A percentile compares a stretch with the other conserved stretches of the same genome.
These are phyloP conservation scores for Synergus umbraculus DNA, from an alignment of 2,888 invertebrate species.

Conservation along the genomic window DNA sequence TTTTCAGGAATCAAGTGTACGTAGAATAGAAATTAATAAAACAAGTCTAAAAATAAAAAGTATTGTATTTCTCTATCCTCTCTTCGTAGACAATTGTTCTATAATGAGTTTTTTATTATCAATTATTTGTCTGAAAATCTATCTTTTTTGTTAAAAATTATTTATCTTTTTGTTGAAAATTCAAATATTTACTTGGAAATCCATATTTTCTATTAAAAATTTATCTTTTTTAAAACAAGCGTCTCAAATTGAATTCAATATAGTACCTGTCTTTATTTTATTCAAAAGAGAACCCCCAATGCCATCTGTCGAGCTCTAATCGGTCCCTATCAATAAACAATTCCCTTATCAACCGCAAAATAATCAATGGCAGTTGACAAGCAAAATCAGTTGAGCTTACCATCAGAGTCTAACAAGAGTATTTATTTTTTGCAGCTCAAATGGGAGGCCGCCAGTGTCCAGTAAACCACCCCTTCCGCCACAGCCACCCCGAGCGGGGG, in stretches of 20 bases:
- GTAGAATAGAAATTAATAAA: not conserved
- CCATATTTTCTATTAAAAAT: too few species aligned
- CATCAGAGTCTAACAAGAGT: conserved; percentile 10
- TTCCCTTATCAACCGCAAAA: conserved; percentile 2
- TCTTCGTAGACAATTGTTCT: not conserved
- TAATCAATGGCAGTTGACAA: not conserved
- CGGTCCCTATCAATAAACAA: not conserved
- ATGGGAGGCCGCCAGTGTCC: conserved; percentile 75
- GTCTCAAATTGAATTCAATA: too few species aligned
- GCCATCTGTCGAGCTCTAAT: conserved; percentile 8
- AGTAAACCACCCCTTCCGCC: conserved; percentile 75
- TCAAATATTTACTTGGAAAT: too few species aligned
- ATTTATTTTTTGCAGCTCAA: conserved; percentile 62
- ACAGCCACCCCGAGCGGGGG: conserved; percentile 66
- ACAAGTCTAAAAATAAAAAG: not conserved
- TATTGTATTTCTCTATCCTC: not conserved
- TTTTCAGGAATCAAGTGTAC: not conserved
- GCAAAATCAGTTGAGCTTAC: not conserved
- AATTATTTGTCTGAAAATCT: too few species aligned
- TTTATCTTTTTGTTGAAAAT: too few species aligned
- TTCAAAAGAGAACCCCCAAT: not conserved
- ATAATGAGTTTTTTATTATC: not conserved
- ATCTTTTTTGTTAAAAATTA: too few species aligned
- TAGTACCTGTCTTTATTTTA: too few species aligned
- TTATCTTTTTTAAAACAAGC: too few species aligned